Conservation (phyloP, 2,888 invertebrate genomes). For the Pristionchus entomophagus region DNA sequence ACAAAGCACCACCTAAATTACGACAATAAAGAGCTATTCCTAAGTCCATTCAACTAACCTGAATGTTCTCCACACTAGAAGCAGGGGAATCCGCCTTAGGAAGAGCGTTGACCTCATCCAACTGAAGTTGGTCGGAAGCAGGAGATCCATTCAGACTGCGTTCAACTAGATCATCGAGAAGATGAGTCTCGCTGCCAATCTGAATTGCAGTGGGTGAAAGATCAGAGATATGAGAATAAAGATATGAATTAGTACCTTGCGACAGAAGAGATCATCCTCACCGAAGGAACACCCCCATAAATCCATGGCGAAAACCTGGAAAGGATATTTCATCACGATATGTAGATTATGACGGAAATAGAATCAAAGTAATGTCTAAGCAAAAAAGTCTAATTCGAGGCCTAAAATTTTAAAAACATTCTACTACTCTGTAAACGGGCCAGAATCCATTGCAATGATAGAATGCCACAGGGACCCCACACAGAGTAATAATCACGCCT, state of each 20-base stretch:
- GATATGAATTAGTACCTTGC: slow-evolving; percentile 14
- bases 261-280: slow-evolving; percentile 44
- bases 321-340: background rate
- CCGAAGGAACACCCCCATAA: slow-evolving; percentile 42
- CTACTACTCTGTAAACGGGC: too few relatives aligned
- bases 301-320: slow-evolving; percentile 21
- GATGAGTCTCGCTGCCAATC: slow-evolving; percentile 45
- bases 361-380: too few relatives aligned
- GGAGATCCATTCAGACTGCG: slow-evolving; percentile 48
- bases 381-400: too few relatives aligned
- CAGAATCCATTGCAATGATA: too few relatives aligned
- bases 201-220: background rate
- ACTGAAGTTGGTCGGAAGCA: slow-evolving; percentile 28
- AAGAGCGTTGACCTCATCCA: slow-evolving; percentile 34
- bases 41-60: background rate
- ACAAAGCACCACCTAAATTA: slow-evolving; percentile 46
- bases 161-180: slow-evolving; percentile 46
- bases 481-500: background rate
- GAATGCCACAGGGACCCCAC: background rate
- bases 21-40: background rate
- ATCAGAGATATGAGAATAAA: background rate
- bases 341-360: too few relatives aligned
- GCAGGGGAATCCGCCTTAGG: slow-evolving; percentile 35
- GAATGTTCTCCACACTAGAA: slow-evolving; percentile 39
- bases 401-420: too few relatives aligned